Base-by-base conservation (phyloP, 1,140 invertebrate genomes). In the Oryzaephilus surinamensis region DNA sequence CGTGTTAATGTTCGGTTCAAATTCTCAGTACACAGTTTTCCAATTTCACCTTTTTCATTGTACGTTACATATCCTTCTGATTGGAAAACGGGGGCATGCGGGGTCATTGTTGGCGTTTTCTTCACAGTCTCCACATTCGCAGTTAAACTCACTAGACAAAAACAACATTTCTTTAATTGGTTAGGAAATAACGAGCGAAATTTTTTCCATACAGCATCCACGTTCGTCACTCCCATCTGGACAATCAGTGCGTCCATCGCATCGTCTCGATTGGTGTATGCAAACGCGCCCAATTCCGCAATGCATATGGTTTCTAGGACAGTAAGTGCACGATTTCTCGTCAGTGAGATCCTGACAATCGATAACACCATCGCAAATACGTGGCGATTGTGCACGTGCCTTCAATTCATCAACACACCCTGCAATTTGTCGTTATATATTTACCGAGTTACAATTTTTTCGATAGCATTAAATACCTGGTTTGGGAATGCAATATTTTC, bases 341-440 rank as follows among this genome's bases (percentile, higher is more conserved):
- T 91, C 88, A 0, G 76, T 76, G 18, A 86, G 70, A 63, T 89
- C 84, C 6, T 79, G 73, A 58, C 88, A 93, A 55, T 92, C 87
- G 13, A 86, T 76, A 2, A 87, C 70, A 4, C 86, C 87, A 55
- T 93, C 89, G 50, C 89, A 93, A 13, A 89, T 70, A 16, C 83
- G 67, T 4, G 81, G 73, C 3, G 78, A 81, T 38, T 83, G 59
- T 0, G 80, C 82, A 48, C 76, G 72, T 6, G 70, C 69, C 48
- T 84, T 76, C 41, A 89, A 64, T 18, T 77, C 73, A 21, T 74
- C 68, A 1, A 78, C 74, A 48, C 84, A 89, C 43, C 79, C 81
- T 73, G 14, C 11, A 5, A 10, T 7, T 26, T 26, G 33, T 36
- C 28, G 28, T 17, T 36, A 36, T 15, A n/a, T n/a, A n/a, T n/a